Evolutionary conservation across 2,113 vertebrate species (phyloP), one percentile per base, ranked within the genome.

Genomic region (Opisthocomus hoazin): DNA sequence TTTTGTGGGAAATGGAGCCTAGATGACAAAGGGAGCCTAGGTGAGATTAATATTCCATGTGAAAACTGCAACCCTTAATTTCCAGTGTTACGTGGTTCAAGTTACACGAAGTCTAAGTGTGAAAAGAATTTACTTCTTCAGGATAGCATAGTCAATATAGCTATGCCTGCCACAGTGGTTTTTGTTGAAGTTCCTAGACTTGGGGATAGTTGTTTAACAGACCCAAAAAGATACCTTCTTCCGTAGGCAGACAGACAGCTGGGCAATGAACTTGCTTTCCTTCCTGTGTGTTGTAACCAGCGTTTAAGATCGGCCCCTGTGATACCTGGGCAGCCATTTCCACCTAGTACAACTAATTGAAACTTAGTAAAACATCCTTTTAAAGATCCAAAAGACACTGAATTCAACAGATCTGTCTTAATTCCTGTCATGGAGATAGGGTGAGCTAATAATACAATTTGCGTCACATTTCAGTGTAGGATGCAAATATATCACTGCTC

Each of bases 341-440:
- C 36, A 53, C 17, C 24, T 41, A 22, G 15, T 56, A 29, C 60
- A 69, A 32, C 27, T 4, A 11, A 4, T 2, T 78, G 69, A 74
- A 91, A 84, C 46, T 39, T 48, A 18, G 64, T 57, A 41, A 74
- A 90, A 37, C 12, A 29, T 57, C 22, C 45, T 89, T 66, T 78
- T 64, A 36, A 76, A 48, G 50, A 37, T 23, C 30, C 3, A 66
- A 64, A 84, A 54, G 26, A 29, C 15, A 23, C n/a, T 6, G 15
- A 79, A 58, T 74, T 86, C 15, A 75, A 11, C 7, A 43, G 19
- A 41, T 68, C 23, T 75, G 30, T 9, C 64, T 29, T 18, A 65
- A 74, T 57, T 39, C 22, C 43, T n/a, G 13, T 50, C 39, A 5
- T 57, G 54, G 37, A 68, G 57, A 18, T 64, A 9, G 0, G 0